phyloP scores from a whole-genome alignment of 1,140 invertebrate genomes.

The Bombus confusus region DNA sequence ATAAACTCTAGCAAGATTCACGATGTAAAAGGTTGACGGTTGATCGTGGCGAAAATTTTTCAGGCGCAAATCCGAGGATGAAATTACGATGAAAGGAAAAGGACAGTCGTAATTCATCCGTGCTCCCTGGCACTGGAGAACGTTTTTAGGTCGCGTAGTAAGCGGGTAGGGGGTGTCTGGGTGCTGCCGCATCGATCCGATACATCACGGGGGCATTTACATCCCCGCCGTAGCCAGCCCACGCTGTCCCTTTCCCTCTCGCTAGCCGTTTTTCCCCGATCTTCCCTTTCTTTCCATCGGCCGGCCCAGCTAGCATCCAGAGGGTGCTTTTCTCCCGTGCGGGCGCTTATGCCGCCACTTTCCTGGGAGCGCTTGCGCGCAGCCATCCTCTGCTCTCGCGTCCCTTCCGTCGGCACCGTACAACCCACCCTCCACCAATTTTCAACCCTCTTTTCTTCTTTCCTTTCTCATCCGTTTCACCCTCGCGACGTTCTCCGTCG shows the following conservation, averaged over 20 bases:
- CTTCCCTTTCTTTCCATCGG: constrained; percentile 34
- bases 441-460: constrained; percentile 18
- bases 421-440: constrained; percentile 36
- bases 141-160: constrained; percentile 83
- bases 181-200: constrained; percentile 83
- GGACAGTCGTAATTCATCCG: constrained; percentile 66
- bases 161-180: constrained; percentile 76
- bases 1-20: not conserved
- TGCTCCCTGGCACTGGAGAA: constrained; percentile 66
- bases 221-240: constrained; percentile 71
- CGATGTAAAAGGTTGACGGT: not conserved
- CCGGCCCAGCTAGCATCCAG: constrained; percentile 45
- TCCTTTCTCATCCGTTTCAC: constrained; percentile 42
- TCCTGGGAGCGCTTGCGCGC: constrained; percentile 63
- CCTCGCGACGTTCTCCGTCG: constrained; percentile 32
- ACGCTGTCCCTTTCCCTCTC: constrained; percentile 38
- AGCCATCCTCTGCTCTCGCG: constrained; percentile 43
- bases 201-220: constrained; percentile 83
- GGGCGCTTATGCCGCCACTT: constrained; percentile 71
- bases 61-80: constrained; percentile 16
- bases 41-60: constrained; percentile 10
- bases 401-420: constrained; percentile 31
- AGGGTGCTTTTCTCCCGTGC: constrained; percentile 65
- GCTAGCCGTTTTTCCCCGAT: constrained; percentile 35
- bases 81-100: constrained; percentile 71